Base-by-base conservation (phyloP, 2,888 invertebrate genomes). In the Galerucella nymphaeae region DNA sequence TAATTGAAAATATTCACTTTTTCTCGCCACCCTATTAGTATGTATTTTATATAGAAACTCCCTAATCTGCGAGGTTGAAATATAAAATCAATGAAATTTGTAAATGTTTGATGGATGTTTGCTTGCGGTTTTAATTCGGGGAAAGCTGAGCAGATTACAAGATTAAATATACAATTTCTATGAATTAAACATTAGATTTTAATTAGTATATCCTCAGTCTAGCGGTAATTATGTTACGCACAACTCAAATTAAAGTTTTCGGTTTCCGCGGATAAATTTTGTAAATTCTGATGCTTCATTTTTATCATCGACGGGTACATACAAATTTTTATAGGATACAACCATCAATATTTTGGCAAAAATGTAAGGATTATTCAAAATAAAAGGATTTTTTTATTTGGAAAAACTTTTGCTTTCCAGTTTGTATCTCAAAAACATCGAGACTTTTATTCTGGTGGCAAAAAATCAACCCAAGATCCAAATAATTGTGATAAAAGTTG, bases 151-250 rank as follows among this genome's bases (percentile, higher is more conserved):
- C 84, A 84, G 86, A 86, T 86, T 86, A 86, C 84, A 82, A 83
- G 86, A 85, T 86, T 86, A 85, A 85, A 85, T 84, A 84, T 85
- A 85, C 85, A 86, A 86, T 85, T 85, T 85, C 85, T 79, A 82
- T 86, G 85, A 85, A 86, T 86, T 84, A 85, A 84, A 85, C 84
- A 86, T 86, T 85, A 85, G 86, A 84, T 86, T 86, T 86, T 86
- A 86, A 86, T 86, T 86, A 86, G 85, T 86, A 84, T 83, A 85
- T 85, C 85, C 85, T 81, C 84, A 81, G 80, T 79, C 80, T 81
- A 81, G 80, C 79, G 75, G 79, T 84, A 85, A 85, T 85, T 80
- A 81, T 79, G 84, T 85, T 84, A 85, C 75, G 80, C 80, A 76
- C 79, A 82, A 83, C 81, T 80, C 82, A 83, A 84, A 84, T 83